Base-by-base conservation (phyloP, 2,113 vertebrate genomes). In the Campylomormyrus tamandua region DNA sequence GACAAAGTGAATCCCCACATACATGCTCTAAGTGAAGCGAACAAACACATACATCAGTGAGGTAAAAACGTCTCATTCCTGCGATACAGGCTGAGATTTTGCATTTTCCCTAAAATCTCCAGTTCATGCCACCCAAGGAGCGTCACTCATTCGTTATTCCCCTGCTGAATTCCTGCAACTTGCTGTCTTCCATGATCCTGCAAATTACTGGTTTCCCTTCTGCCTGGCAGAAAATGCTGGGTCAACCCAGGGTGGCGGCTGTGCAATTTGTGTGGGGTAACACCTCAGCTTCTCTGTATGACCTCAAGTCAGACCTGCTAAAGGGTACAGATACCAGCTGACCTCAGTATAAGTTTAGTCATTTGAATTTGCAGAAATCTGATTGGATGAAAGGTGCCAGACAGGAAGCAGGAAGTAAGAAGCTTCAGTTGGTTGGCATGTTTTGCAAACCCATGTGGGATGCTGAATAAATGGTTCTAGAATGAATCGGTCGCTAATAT, bases 1-100 rank as follows among this genome's bases (percentile, higher is more conserved):
- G 83, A 48, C 83, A 84, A 84, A 84, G 21, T 84, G 45, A 84
- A 84, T 45, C 83, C 24, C 83, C 83, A 84, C 83, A 84, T 24
- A 84, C 8, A 45, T n/a, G 17, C 19, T 84, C n/a, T 84, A 84
- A 24, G 48, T 0, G 13, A 80, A 7, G 13, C 11, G 3, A 19
- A 17, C 74, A 80, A 80, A 42, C 17, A 80, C 74, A 80, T 80
- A 19, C 15, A 39, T 39, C 17, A 39, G 35, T 80, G 74, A 3
- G 15, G 13, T 35, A 80, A 80, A 42, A 42, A 19, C 0, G 31
- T 80, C 74, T 19, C 35, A 2, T 42, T 39, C 35, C 35, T 42
- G 35, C 35, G 13, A 80, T 42, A 21, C 4, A 17, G 74, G 5
- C 74, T n/a, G 35, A 42, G 74, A 42, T 42, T 80, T 80, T 2